Evolutionary conservation across 2,113 vertebrate species (phyloP).

Genomic region (Aspiorhynchus laticeps): DNA sequence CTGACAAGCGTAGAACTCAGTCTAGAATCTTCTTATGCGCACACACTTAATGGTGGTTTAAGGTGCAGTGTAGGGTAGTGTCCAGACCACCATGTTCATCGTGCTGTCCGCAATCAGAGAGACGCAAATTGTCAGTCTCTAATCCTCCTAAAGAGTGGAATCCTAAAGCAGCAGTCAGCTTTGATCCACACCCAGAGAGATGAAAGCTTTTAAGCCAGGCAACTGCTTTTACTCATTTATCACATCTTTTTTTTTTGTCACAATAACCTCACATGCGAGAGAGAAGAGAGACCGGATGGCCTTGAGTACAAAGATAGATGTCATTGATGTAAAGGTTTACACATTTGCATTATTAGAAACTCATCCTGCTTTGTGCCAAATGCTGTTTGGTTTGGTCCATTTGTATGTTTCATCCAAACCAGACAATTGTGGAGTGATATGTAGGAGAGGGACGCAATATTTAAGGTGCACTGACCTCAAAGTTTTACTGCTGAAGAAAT

Average conservation of each 20-base stretch:
- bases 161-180: constrained; percentile 33
- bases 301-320: constrained; percentile 39
- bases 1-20: constrained; percentile 14
- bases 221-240: neutral
- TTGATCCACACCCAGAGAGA: constrained; percentile 46
- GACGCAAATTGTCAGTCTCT: constrained; percentile 27
- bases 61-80: neutral
- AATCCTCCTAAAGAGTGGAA: constrained; percentile 39
- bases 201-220: constrained; percentile 47
- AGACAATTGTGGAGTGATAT: neutral
- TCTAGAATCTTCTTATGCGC: neutral
- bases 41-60: constrained; percentile 15
- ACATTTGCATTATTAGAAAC: constrained; percentile 25
- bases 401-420: constrained; percentile 20
- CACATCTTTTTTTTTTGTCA: constrained; percentile 35
- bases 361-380: constrained; percentile 17
- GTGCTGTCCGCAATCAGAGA: neutral
- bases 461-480: neutral
- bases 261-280: constrained; percentile 19
- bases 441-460: neutral
- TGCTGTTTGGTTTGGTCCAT: constrained; percentile 15
- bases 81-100: neutral
- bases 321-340: neutral
- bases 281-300: constrained; percentile 23
- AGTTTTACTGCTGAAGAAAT: neutral